Conservation (phyloP, 2,888 invertebrate genomes). For the Drosophila borborema region DNA sequence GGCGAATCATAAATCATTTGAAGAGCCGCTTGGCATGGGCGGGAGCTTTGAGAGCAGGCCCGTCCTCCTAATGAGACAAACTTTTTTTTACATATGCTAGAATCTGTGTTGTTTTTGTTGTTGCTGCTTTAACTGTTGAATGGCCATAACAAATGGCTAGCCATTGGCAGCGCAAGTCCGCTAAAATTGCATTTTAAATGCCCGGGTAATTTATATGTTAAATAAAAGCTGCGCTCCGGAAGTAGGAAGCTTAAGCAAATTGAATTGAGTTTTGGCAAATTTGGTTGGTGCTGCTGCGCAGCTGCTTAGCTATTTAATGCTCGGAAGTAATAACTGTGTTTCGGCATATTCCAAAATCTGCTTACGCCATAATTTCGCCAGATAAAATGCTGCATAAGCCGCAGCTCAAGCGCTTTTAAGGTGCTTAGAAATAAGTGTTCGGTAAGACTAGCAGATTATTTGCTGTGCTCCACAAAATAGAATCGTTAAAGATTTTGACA, state of each 20-base stretch:
- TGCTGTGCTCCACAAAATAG: neutral
- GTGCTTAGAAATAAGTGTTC: neutral
- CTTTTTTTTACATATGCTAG: slow-evolving; percentile 58
- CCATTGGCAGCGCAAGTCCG: slow-evolving; percentile 53
- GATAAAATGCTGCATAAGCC: neutral
- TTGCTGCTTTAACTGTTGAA: slow-evolving; percentile 58
- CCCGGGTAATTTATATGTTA: slow-evolving; percentile 69
- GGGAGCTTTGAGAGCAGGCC: slow-evolving; percentile 28
- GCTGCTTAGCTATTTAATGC: slow-evolving; percentile 28
- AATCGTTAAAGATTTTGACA: neutral
- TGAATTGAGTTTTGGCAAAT: slow-evolving; percentile 42
- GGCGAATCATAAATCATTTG: slow-evolving; percentile 70
- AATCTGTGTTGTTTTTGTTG: neutral
- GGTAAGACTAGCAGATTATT: slow-evolving; percentile 1
- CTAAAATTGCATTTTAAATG: slow-evolving; percentile 71
- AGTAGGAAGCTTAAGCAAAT: slow-evolving; percentile 47
- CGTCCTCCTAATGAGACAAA: slow-evolving; percentile 63
- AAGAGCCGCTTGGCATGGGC: slow-evolving; percentile 34
- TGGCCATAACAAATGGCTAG: slow-evolving; percentile 44
- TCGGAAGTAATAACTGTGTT: slow-evolving; percentile 6
- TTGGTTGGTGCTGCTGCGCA: neutral
- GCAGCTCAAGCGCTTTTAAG: neutral
- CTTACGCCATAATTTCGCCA: slow-evolving; percentile 1
- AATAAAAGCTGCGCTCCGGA: slow-evolving; percentile 44
- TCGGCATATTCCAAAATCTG: slow-evolving; percentile 7